Base-by-base conservation (phyloP, 2,888 invertebrate species). In the Lepidochrysops patricia region DNA sequence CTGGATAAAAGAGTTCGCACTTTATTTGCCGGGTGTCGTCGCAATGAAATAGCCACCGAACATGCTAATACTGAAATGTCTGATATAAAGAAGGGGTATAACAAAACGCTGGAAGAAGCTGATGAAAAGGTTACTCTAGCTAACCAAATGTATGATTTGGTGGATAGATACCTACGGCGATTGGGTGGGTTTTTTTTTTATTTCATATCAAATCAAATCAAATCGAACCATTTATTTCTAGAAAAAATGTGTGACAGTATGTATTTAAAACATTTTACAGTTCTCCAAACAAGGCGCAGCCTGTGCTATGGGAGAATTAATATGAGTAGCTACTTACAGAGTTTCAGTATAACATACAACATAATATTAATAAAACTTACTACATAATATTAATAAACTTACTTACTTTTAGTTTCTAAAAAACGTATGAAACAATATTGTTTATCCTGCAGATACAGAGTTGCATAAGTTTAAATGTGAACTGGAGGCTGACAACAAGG, bases 391-490 rank as follows among this genome's bases (percentile, higher is more conserved):
- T n/a, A n/a, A n/a, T n/a, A n/a, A n/a, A n/a, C n/a, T n/a, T n/a
- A n/a, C n/a, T n/a, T n/a, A n/a, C n/a, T n/a, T n/a, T n/a, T n/a
- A n/a, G n/a, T n/a, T n/a, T n/a, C n/a, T n/a, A n/a, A n/a, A n/a
- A n/a, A n/a, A n/a, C n/a, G n/a, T n/a, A n/a, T n/a, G 19, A 1
- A 13, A 1, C 7, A 50, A 1, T 9, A 0, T 7, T 13, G 26
- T 58, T 5, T 58, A 50, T 64, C 66, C 66, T 67, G 60, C 74
- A 90, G 92, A 94, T 69, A 93, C 93, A 15, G 99, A 99, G 79
- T 85, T 98, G 58, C 95, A 97, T 70, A 99, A 99, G 81, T 99
- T 99, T 82, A 99, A 99, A 86, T 97, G 98, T 92, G 99, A 99
- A 85, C 84, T 99, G 62, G 99, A 99, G 84, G 99, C 99, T 0